Conservation (phyloP, 2,888 invertebrate genomes). For the Drosophila birchii region DNA sequence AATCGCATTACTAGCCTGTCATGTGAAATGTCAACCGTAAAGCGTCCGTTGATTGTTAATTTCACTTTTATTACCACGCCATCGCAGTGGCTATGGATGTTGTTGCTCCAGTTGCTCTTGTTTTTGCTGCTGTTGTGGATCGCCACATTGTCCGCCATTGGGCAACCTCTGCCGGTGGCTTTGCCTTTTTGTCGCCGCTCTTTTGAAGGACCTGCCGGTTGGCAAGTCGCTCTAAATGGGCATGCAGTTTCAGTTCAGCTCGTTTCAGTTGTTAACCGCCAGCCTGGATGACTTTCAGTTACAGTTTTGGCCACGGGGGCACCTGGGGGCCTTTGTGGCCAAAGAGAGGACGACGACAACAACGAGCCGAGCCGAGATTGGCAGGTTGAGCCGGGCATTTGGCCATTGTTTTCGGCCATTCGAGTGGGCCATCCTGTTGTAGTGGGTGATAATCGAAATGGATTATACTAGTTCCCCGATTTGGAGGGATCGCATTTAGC, state of each 20-base stretch:
- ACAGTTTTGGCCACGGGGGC: slow-evolving; percentile 36
- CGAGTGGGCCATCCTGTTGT: slow-evolving; percentile 15
- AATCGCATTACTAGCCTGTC: slow-evolving; percentile 83
- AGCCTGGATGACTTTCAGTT: slow-evolving; percentile 35
- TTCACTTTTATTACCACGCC: slow-evolving; percentile 77
- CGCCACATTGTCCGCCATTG: slow-evolving; percentile 52
- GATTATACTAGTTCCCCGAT: slow-evolving; percentile 5
- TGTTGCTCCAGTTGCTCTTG: slow-evolving; percentile 21
- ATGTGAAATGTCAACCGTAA: slow-evolving; percentile 83
- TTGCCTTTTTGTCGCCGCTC: slow-evolving; percentile 51
- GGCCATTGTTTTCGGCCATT: slow-evolving; percentile 28
- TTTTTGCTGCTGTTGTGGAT: slow-evolving; percentile 28
- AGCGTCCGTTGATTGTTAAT: slow-evolving; percentile 82
- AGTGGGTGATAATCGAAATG: slow-evolving; percentile 32
- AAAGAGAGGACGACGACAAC: background rate
- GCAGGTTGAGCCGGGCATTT: slow-evolving; percentile 24
- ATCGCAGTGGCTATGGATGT: slow-evolving; percentile 30
- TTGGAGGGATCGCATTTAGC: background rate
- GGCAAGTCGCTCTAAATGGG: slow-evolving; percentile 51
- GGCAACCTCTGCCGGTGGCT: slow-evolving; percentile 52
- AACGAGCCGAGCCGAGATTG: slow-evolving; percentile 8
- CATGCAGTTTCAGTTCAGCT: slow-evolving; percentile 14
- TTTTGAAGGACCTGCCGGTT: slow-evolving; percentile 30
- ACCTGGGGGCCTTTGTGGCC: slow-evolving; percentile 10
- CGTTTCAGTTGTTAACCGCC: slow-evolving; percentile 29